phyloP scores from a whole-genome alignment of 2,797 vertebrate species.

The Hippocampus kuda region DNA sequence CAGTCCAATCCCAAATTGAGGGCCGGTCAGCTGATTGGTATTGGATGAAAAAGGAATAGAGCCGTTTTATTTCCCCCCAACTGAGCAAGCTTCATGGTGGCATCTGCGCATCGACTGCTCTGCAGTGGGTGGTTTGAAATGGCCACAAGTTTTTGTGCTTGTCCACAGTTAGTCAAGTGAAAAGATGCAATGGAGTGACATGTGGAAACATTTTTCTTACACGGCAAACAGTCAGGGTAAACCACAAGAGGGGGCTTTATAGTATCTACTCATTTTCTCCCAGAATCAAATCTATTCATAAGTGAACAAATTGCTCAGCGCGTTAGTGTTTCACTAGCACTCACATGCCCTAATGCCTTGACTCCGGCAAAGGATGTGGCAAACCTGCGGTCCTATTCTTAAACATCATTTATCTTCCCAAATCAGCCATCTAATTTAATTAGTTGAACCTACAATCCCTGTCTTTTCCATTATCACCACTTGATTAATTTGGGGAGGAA shows the following conservation, averaged over 20 bases:
- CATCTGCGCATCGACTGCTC: too few relatives aligned
- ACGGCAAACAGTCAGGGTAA: neutral
- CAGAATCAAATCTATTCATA: constrained; percentile 24
- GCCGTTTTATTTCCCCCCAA: too few relatives aligned
- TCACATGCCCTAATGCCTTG: neutral
- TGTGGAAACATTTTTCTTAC: neutral
- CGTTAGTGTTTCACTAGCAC: neutral
- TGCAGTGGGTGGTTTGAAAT: neutral
- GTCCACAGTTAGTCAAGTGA: neutral
- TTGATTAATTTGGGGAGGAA: constrained; percentile 36
- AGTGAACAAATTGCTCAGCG: neutral
- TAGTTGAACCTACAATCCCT: constrained; percentile 34
- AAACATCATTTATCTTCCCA: constrained; percentile 39
- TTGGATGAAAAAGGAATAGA: too few relatives aligned
- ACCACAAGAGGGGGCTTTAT: neutral
- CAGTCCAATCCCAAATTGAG: too few relatives aligned
- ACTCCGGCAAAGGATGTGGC: constrained; percentile 13
- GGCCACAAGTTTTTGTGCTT: neutral
- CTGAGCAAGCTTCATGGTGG: too few relatives aligned
- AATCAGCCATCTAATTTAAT: constrained; percentile 47
- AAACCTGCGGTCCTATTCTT: constrained; percentile 29
- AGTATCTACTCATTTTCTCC: too few relatives aligned
- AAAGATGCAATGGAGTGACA: neutral
- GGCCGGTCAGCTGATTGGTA: too few relatives aligned
- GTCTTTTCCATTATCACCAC: constrained; percentile 38